A percentile compares a stretch with the other conserved stretches of the same genome.
Conservation (phyloP, 2,888 invertebrate species). For the Drosophila setosimentum region DNA sequence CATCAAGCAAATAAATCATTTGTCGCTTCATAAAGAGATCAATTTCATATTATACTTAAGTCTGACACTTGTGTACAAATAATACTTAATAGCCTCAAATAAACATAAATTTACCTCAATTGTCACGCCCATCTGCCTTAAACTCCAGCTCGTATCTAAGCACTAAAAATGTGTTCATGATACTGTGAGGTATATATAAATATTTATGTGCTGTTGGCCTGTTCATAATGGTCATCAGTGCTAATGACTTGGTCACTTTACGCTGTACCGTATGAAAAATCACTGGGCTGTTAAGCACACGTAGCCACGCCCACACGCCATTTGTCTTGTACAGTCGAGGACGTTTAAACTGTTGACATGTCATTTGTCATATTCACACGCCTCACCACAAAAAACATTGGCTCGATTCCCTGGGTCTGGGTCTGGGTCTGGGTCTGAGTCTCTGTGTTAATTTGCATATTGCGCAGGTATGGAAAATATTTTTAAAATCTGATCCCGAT, state of each 20-base stretch:
- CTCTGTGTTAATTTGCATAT: conserved; percentile 49
- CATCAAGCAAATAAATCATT: neutral
- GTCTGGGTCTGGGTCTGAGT: neutral
- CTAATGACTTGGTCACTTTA: conserved; percentile 64
- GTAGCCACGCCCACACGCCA: conserved; percentile 66
- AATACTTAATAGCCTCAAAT: conserved; percentile 36
- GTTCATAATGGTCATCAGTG: conserved; percentile 69
- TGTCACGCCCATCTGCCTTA: conserved; percentile 33
- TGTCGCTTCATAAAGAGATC: conserved; percentile 1
- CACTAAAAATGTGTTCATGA: conserved; percentile 39
- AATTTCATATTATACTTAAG: neutral
- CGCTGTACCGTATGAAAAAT: conserved; percentile 64
- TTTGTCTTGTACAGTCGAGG: conserved; percentile 67
- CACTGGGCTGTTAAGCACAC: conserved; percentile 49
- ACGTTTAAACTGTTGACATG: conserved; percentile 62
- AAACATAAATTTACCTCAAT: conserved; percentile 42
- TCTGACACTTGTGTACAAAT: neutral
- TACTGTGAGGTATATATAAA: conserved; percentile 16
- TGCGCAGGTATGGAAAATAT: conserved; percentile 23
- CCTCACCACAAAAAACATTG: conserved; percentile 16
- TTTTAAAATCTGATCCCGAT: neutral
- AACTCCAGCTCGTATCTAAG: conserved; percentile 3
- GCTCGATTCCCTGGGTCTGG: neutral
- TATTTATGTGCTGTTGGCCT: conserved; percentile 47
- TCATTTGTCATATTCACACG: conserved; percentile 75